Evolutionary conservation across 2,888 invertebrate species (phyloP), one percentile per base, ranked within the genome.

Genomic region (Mimumesa dahlbomi): DNA sequence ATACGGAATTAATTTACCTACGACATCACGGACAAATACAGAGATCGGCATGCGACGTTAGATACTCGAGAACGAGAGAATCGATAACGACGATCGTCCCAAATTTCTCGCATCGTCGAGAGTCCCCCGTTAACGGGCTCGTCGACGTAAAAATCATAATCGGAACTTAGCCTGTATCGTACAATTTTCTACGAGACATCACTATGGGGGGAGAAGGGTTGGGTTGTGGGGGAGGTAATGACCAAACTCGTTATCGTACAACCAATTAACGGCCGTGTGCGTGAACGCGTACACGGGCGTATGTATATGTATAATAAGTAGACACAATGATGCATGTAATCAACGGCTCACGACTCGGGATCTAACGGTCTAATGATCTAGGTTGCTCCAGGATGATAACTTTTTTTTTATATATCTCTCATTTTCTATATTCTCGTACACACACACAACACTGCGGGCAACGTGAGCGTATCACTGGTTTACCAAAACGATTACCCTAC

Each of bases 281-380:
- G 22, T 22, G 53, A 1, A 9, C 34, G 14, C 6, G 21, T 13
- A 13, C 13, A 18, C 11, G 9, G 25, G 18, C 22, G 11, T 25
- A 36, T 14, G 45, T 14, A 25, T 29, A 45, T 45, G 46, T 29
- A 34, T 3, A 34, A 34, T n/a, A n/a, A 25, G 25, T 25, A n/a
- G n/a, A 34, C n/a, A 34, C 34, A 34, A 34, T n/a, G 2, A 34
- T n/a, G n/a, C 11, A 34, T n/a, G 34, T 25, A 25, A 63, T 56
- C 62, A 22, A 34, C 34, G 34, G 21, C 21, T 46, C 43, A 36
- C 48, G 48, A 38, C 16, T n/a, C n/a, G 9, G 49, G 48, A 56
- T 61, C 73, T 77, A 75, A 75, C 73, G 77, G 73, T 73, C 54
- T 43, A 49, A 38, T 42, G 66, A 76, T 74, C 70, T 69, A 59